Base-by-base conservation (phyloP, 2,113 vertebrate genomes). In the Spilogale gracilis region DNA sequence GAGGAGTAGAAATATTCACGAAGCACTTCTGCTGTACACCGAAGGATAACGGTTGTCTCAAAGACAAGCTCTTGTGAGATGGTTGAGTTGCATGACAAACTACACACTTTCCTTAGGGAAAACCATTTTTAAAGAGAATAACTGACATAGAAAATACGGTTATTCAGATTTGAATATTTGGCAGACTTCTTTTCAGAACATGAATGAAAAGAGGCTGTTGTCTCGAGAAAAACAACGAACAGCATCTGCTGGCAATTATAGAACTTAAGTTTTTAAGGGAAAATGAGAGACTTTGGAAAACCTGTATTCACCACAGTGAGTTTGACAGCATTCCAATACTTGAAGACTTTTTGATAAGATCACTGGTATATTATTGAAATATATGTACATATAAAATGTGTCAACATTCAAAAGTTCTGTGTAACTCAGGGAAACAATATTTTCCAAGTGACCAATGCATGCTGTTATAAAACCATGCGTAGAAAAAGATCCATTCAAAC, bases 261-360 rank as follows among this genome's bases (percentile, higher is more conserved):
- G 82, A 76, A 48, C 45, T 89, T 76, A 48, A 80, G 1, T 52
- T 92, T 78, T 80, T 56, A 94, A 85, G 18, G 69, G 25, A 89
- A 94, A 94, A 94, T 89, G 30, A 94, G 88, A 76, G 25, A 76
- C 91, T 79, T 92, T 60, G 89, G 16, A 87, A 83, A 83, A 50
- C 21, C 56, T 38, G 27, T 56, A 56, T 82, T 38, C 23, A 78
- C 25, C 11, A 13, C 54, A 56, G 30, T 67, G 27, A 95, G 16
- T 79, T 54, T 91, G 76, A 83, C 54, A 48, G 18, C 9, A 23
- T 94, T 82, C 50, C 10, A 95, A 85, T 80, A 65, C 74, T 67
- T 87, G 9, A 54, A 74, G 71, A 20, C 61, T 89, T 92, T 86
- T 27, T 61, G 58, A 43, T 92, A 43, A 85, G 16, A 52, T 90